These are phyloP conservation scores for Pithys albifrons DNA, from an alignment of 2,113 vertebrate genomes.

Conservation along the genomic window DNA sequence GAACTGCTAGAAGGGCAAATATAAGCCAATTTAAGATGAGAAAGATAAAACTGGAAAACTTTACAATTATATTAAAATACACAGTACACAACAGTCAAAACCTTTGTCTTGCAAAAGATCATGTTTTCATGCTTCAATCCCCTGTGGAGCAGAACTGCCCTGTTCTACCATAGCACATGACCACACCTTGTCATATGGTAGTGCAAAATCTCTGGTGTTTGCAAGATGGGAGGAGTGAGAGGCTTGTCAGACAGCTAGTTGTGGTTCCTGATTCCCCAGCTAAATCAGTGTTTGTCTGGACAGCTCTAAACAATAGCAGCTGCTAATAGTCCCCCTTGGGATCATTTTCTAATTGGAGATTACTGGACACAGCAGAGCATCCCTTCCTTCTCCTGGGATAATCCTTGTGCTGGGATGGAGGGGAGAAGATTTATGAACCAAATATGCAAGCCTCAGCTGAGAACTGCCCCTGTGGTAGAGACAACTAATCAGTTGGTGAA, in stretches of 20 bases:
- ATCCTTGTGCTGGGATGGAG: not conserved
- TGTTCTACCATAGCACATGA: not conserved
- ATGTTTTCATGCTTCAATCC: not conserved
- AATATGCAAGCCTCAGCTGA: not conserved
- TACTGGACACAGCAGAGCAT: constrained; percentile 9
- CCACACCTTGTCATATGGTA: not conserved
- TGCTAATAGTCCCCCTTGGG: not conserved
- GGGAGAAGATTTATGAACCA: not conserved
- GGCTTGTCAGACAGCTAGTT: not conserved
- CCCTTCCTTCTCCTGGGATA: not conserved
- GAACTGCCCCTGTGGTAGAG: not conserved
- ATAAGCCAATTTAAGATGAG: not conserved
- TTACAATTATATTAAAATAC: not conserved
- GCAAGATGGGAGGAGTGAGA: not conserved
- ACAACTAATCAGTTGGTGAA: not conserved
- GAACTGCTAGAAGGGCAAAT: not conserved
- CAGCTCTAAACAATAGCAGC: constrained; percentile 16
- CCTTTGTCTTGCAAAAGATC: not conserved
- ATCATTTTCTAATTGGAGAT: constrained; percentile 14
- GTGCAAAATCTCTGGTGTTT: not conserved
- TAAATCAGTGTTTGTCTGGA: constrained; percentile 17
- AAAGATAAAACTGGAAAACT: not conserved
- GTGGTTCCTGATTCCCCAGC: constrained; percentile 24
- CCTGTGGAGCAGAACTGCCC: not conserved
- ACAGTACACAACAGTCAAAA: not conserved